phyloP scores from a whole-genome alignment of 2,113 vertebrate species.

The Channa argus region DNA sequence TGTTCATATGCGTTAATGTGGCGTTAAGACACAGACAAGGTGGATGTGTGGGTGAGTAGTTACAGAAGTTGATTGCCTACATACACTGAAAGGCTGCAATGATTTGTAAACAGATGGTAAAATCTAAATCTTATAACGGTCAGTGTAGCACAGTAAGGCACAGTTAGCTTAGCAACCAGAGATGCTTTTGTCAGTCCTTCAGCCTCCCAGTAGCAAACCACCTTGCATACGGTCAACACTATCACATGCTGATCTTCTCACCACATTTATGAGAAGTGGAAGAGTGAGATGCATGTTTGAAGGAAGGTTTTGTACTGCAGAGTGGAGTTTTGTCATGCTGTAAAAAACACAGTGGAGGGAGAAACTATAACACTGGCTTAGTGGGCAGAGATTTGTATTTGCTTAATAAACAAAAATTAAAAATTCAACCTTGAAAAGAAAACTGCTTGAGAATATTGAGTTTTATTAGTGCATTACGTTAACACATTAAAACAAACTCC shows the following conservation, averaged over 20 bases:
- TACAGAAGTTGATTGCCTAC: constrained; percentile 3
- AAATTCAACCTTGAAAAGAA: background rate
- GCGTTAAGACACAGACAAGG: background rate
- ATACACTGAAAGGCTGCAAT: constrained; percentile 1
- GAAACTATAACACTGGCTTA: background rate
- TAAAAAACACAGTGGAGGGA: background rate
- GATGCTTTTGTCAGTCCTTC: constrained; percentile 15
- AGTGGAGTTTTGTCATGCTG: background rate
- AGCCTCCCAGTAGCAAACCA: constrained; percentile 49
- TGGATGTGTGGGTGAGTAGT: background rate
- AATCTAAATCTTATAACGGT: constrained; percentile 15
- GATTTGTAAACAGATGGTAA: constrained; percentile 25
- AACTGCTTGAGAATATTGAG: no score
- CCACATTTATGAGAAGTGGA: background rate
- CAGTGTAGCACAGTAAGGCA: constrained; percentile 69
- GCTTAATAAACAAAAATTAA: no score
- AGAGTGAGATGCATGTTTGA: background rate
- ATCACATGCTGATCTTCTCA: background rate
- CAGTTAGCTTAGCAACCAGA: constrained; percentile 52
- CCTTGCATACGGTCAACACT: constrained; percentile 22
- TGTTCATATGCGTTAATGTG: constrained; percentile 1
- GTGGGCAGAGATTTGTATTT: background rate
- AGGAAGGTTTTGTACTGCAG: constrained; percentile 3
- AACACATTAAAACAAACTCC: no score
- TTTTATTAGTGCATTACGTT: no score